Percentiles rank a stretch among this genome's conserved stretches.
Conservation (phyloP, 2,113 vertebrate genomes). For the Pterophyllum scalare region DNA sequence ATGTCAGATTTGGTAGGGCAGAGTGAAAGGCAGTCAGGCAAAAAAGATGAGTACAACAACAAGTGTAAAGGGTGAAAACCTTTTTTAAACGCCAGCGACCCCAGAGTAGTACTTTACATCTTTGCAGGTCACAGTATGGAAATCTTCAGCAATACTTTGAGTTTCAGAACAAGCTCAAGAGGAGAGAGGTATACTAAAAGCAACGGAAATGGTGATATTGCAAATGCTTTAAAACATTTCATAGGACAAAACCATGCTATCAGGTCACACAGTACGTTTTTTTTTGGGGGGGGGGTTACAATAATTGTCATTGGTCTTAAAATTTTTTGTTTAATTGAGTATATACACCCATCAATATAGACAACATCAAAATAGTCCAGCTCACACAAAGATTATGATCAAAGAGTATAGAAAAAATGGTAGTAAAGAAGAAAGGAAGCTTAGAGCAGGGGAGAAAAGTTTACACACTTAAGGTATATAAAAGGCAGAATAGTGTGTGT, state of each 20-base stretch:
- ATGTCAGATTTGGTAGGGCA: conserved; percentile 38
- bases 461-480: background rate
- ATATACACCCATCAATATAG: no score
- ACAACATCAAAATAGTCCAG: background rate
- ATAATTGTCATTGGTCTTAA: no score
- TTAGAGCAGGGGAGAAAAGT: background rate
- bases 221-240: background rate
- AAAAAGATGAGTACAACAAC: conserved; percentile 31
- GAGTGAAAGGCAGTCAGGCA: background rate
- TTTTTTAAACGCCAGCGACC: conserved; percentile 13
- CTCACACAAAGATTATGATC: background rate
- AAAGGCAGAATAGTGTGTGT: conserved; percentile 13
- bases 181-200: background rate
- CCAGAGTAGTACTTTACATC: background rate
- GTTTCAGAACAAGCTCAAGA: background rate
- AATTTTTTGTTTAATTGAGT: no score
- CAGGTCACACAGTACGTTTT: background rate
- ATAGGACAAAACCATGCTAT: background rate
- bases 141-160: background rate
- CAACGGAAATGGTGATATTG: background rate
- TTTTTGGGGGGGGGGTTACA: background rate
- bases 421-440: background rate
- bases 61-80: background rate
- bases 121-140: conserved; percentile 12
- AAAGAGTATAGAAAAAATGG: background rate